Conservation (phyloP, 2,113 vertebrate genomes). For the Lepus timidus region DNA sequence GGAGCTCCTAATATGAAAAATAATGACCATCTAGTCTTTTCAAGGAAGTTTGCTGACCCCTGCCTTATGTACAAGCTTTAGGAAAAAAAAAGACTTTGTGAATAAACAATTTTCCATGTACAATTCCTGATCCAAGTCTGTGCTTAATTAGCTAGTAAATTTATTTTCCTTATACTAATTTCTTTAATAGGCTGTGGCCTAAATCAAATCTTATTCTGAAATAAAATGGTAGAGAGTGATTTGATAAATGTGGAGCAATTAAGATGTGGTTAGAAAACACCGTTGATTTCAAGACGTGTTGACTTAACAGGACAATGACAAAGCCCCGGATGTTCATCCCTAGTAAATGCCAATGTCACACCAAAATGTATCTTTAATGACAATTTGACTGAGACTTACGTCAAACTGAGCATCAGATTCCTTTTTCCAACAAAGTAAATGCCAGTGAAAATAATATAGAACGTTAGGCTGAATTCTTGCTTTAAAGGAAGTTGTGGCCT, state of each 20-base stretch:
- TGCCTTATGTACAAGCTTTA: neutral
- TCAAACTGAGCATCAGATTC: constrained; percentile 34
- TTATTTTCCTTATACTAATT: neutral
- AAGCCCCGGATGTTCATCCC: neutral
- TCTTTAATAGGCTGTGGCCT: neutral
- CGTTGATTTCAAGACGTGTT: neutral
- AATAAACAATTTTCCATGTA: neutral
- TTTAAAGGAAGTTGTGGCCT: constrained; percentile 13
- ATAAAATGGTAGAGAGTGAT: constrained; percentile 6
- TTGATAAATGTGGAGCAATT: constrained; percentile 17
- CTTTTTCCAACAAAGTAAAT: neutral
- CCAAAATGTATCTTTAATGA: constrained; percentile 4
- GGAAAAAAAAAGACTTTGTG: neutral
- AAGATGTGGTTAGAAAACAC: constrained; percentile 11
- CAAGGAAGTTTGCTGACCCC: neutral
- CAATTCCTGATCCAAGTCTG: neutral
- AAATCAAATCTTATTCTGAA: constrained; percentile 51
- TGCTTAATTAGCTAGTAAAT: neutral
- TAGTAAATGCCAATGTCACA: constrained; percentile 24
- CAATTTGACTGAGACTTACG: neutral
- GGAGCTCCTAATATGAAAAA: neutral
- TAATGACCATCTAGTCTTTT: neutral
- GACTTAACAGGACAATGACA: neutral
- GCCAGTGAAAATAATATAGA: neutral
- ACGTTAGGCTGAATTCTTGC: neutral